Evolutionary conservation across 2,888 invertebrate genomes (phyloP).

Genomic region (Ormyrus rosae): DNA sequence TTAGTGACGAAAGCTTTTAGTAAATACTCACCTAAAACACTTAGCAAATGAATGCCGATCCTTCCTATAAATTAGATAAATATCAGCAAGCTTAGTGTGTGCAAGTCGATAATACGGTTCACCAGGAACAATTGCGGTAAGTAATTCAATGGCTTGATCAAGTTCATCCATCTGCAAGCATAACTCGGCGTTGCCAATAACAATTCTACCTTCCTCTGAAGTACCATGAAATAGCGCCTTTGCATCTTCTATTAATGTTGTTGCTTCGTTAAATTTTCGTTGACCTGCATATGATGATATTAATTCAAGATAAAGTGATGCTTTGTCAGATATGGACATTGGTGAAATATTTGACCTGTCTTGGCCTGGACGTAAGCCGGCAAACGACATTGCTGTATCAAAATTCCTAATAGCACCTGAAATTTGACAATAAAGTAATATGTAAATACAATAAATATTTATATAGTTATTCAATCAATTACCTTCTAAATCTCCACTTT

Average conservation of each 20-base stretch:
- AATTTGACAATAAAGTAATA: background rate
- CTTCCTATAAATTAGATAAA: constrained; percentile 90
- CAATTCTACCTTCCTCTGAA: constrained; percentile 89
- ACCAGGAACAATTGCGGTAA: constrained; percentile 86
- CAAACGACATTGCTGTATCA: constrained; percentile 84
- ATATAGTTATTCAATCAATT: background rate
- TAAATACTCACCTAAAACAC: constrained; percentile 80
- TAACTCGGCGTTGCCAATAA: constrained; percentile 91
- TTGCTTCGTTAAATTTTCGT: constrained; percentile 87
- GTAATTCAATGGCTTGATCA: constrained; percentile 87
- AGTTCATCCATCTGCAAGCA: constrained; percentile 88
- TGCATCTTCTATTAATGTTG: constrained; percentile 86
- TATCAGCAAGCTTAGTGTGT: constrained; percentile 89
- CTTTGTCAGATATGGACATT: constrained; percentile 81
- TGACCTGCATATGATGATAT: constrained; percentile 85
- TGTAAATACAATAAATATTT: background rate
- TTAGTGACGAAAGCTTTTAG: constrained; percentile 10
- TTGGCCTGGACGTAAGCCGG: constrained; percentile 65
- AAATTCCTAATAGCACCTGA: constrained; percentile 83
- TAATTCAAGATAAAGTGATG: constrained; percentile 91
- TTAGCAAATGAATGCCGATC: constrained; percentile 91
- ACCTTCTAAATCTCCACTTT: constrained; percentile 83
- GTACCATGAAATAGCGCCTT: constrained; percentile 85
- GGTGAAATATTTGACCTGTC: background rate
- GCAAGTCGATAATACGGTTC: constrained; percentile 91